Conservation (phyloP, 2,888 invertebrate species). For the Hirtodrosophila confusa region DNA sequence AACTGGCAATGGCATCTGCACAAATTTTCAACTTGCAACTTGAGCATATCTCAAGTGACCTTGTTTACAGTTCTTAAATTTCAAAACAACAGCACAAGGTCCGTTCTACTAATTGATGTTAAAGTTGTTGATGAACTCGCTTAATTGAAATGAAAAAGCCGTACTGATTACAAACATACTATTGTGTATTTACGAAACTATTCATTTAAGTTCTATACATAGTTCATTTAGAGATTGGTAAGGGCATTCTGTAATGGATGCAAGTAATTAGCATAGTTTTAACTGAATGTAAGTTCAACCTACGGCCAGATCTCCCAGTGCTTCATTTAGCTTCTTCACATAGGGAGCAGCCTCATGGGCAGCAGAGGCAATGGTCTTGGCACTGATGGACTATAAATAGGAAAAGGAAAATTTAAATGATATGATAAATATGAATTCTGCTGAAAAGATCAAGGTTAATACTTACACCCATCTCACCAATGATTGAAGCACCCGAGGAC, state of each 20-base stretch:
- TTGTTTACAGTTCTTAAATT: conserved; percentile 67
- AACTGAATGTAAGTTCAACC: conserved; percentile 6
- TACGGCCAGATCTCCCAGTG: conserved; percentile 42
- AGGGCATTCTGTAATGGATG: conserved; percentile 45
- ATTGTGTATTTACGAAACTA: conserved; percentile 24
- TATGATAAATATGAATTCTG: background rate
- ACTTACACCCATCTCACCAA: conserved; percentile 50
- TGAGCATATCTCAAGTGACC: conserved; percentile 54
- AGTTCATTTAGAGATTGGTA: conserved; percentile 31
- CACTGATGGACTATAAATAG: conserved; percentile 36
- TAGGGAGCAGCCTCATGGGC: conserved; percentile 47
- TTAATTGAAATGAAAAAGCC: conserved; percentile 54
- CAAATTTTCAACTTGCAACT: conserved; percentile 41
- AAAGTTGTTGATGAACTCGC: conserved; percentile 60
- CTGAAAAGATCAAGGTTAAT: background rate
- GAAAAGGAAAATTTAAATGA: background rate
- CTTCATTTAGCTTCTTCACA: conserved; percentile 36
- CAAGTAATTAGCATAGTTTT: conserved; percentile 15
- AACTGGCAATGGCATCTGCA: conserved; percentile 41
- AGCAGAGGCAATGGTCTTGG: conserved; percentile 44
- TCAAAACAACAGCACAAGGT: conserved; percentile 55
- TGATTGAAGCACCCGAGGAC: conserved; percentile 45
- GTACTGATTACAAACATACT: conserved; percentile 45
- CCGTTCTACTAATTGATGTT: conserved; percentile 63
- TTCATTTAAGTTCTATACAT: background rate